Evolutionary conservation across 2,888 invertebrate genomes (phyloP).

Genomic region (Trilocha varians): DNA sequence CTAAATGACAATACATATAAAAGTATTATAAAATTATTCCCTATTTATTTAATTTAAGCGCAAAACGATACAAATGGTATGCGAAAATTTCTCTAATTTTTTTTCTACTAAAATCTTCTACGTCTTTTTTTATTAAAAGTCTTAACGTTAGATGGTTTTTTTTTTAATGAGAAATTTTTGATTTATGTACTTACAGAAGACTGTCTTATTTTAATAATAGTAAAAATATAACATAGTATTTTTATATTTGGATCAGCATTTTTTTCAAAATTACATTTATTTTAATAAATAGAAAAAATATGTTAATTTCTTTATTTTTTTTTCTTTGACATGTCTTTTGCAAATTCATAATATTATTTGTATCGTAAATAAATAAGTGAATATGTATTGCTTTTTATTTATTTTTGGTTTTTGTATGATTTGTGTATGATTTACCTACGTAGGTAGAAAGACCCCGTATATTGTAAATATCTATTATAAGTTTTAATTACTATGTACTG

Average conservation of each 20-base stretch:
- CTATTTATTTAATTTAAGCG: slow-evolving; percentile 43
- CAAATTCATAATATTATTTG: slow-evolving; percentile 19
- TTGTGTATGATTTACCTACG: slow-evolving; percentile 70
- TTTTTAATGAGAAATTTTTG: neutral
- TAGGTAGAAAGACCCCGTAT: slow-evolving; percentile 64
- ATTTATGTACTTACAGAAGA: neutral
- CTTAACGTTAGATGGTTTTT: slow-evolving; percentile 30
- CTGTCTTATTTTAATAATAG: neutral
- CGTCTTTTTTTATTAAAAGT: slow-evolving; percentile 43
- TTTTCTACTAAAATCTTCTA: slow-evolving; percentile 25
- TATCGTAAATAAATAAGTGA: slow-evolving; percentile 33
- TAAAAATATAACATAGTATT: neutral
- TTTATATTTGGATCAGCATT: too few species aligned
- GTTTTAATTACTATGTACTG: slow-evolving; percentile 57
- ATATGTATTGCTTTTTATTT: slow-evolving; percentile 56
- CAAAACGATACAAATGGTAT: slow-evolving; percentile 21
- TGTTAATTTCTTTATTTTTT: too few species aligned
- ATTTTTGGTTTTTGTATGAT: slow-evolving; percentile 39
- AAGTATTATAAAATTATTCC: slow-evolving; percentile 60
- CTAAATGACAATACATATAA: slow-evolving; percentile 72
- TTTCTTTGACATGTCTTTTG: too few species aligned
- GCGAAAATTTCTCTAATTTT: slow-evolving; percentile 20
- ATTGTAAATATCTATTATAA: slow-evolving; percentile 67
- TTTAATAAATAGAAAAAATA: too few species aligned
- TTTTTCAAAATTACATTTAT: too few species aligned